These are phyloP conservation scores for Oxytorus armatus DNA, from an alignment of 2,888 invertebrate species.

Conservation along the genomic window DNA sequence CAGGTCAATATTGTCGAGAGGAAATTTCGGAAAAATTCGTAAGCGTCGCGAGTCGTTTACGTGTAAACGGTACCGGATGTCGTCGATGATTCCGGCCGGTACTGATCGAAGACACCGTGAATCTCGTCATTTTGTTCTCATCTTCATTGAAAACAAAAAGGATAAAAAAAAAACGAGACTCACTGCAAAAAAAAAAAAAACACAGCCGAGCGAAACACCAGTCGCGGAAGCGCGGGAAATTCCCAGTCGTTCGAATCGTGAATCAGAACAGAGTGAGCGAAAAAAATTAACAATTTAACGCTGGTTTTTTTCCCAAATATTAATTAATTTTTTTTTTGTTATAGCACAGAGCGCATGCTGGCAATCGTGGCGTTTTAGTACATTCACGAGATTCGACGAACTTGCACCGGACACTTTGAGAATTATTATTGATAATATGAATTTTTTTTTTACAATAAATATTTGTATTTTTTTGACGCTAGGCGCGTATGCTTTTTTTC, in stretches of 20 bases:
- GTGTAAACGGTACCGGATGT: constrained; percentile 45
- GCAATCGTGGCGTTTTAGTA: background rate
- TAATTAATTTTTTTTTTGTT: background rate
- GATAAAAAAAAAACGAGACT: constrained; percentile 1
- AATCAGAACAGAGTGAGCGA: constrained; percentile 25
- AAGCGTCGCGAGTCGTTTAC: constrained; percentile 4
- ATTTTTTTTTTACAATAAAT: too few relatives aligned
- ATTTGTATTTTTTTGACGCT: too few relatives aligned
- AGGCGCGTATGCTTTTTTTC: constrained; percentile 16
- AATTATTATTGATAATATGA: too few relatives aligned
- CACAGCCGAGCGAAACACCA: background rate
- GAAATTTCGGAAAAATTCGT: background rate
- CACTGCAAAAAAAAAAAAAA: background rate
- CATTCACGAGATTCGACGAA: too few relatives aligned
- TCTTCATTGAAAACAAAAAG: constrained; percentile 6
- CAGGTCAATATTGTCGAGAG: background rate
- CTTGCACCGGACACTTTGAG: too few relatives aligned
- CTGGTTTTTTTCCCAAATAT: background rate
- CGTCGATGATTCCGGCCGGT: constrained; percentile 40
- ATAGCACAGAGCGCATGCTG: background rate
- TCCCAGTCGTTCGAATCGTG: constrained; percentile 31
- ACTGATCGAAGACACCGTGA: constrained; percentile 29
- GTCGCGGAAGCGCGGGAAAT: constrained; percentile 8
- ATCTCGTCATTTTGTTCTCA: constrained; percentile 41
- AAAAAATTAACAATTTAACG: background rate